Evolutionary conservation across 2,797 vertebrate genomes (phyloP).

Genomic region (Ibycter americanus): DNA sequence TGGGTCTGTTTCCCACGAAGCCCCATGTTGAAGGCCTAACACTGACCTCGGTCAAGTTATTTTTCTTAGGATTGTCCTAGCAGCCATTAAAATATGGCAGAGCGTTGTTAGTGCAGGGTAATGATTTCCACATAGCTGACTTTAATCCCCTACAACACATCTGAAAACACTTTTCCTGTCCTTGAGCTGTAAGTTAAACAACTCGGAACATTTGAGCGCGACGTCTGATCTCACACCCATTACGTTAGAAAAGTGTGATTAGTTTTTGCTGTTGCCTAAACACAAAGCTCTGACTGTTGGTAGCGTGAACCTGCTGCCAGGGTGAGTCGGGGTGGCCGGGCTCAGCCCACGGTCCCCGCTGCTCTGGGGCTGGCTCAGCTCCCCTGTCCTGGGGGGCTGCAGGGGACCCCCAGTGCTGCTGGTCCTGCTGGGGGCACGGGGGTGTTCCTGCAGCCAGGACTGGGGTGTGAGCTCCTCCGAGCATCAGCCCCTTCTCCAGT

Average conservation of each 20-base stretch:
- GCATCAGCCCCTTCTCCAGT: neutral
- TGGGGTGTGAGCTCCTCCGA: neutral
- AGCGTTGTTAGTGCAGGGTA: neutral
- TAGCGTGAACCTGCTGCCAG: neutral
- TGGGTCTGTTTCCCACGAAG: neutral
- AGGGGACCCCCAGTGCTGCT: neutral
- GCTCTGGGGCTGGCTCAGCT: neutral
- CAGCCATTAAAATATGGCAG: neutral
- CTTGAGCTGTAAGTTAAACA: neutral
- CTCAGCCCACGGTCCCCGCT: neutral
- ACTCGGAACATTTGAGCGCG: neutral
- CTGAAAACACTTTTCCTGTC: slow-evolving; percentile 54
- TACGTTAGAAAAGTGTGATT: neutral
- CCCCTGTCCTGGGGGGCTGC: neutral
- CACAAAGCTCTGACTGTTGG: neutral
- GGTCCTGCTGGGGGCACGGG: neutral
- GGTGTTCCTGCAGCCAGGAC: neutral
- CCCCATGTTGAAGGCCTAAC: neutral
- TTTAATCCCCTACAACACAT: slow-evolving; percentile 24
- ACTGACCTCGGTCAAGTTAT: neutral
- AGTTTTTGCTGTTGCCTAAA: neutral
- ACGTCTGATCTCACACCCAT: neutral
- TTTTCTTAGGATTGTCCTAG: neutral
- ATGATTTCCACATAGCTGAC: slow-evolving; percentile 19
- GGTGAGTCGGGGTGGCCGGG: neutral